Evolutionary conservation across 2,888 invertebrate species (phyloP), one percentile per base, ranked within the genome.

Genomic region (Epirrita christyi): DNA sequence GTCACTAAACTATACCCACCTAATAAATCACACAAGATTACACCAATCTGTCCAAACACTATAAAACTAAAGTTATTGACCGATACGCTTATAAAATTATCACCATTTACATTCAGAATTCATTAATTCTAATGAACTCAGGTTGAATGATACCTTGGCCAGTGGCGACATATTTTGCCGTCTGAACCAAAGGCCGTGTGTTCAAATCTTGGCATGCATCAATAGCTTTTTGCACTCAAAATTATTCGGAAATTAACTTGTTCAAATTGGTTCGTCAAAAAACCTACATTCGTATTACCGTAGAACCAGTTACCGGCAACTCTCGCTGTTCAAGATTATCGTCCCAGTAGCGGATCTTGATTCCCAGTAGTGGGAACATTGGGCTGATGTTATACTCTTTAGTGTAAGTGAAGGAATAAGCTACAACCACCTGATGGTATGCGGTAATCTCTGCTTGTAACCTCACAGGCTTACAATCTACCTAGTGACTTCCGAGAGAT

Each of bases 51-150:
- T 67, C 62, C 49, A 67, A 63, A 64, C 63, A 64, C 57, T 55
- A 60, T 67, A 63, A n/a, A 67, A 64, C 45, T n/a, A 59, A 57
- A 67, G 40, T 58, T 64, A 64, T 61, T 29, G 59, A 53, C 34
- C 47, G 56, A 55, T 59, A 65, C 53, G 59, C 60, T 61, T 56
- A 64, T 63, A 59, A 59, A 64, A 61, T 64, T 67, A 67, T 64
- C 62, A 62, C 61, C 49, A 52, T 63, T 62, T 61, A 49, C 55
- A 54, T 59, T 57, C 49, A 53, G 55, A 65, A 59, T 60, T 55
- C 55, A 62, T 66, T 49, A 54, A 61, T 49, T 47, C 44, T 63
- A 59, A 59, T 65, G 56, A 55, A 48, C 55, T 42, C 44, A 55
- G 51, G 28, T 21, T 11, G 21, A 42, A n/a, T n/a, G 38, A 38